Evolutionary conservation across 2,797 vertebrate species (phyloP).

Genomic region (Eulemur rubriventer): DNA sequence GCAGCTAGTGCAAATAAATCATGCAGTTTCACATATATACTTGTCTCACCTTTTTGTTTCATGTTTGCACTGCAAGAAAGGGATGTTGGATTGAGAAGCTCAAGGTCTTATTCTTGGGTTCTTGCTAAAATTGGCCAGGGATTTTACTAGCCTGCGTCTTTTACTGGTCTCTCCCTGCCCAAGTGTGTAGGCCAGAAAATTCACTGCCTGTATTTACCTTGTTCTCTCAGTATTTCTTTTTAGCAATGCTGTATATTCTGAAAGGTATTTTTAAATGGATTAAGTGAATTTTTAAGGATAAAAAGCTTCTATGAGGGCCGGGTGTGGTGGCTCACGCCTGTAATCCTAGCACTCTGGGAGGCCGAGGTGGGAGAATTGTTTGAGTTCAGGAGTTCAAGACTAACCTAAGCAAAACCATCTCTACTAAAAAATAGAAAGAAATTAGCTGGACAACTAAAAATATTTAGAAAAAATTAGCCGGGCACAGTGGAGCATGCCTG

Average conservation of each 20-base stretch:
- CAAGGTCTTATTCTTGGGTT: not conserved
- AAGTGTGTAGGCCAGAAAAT: not conserved
- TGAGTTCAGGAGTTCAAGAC: no score
- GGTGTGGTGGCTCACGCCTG: no score
- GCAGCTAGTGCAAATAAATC: not conserved
- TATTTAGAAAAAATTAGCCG: no score
- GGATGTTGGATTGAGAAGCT: not conserved
- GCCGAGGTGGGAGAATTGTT: accelerated
- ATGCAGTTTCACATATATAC: not conserved
- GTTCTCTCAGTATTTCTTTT: not conserved
- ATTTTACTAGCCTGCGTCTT: not conserved
- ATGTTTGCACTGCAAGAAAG: not conserved
- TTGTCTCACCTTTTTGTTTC: not conserved
- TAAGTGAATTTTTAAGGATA: constrained; percentile 3
- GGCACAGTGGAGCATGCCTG: no score
- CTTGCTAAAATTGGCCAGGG: not conserved
- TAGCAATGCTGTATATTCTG: not conserved
- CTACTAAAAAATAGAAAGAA: no score
- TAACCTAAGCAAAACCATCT: no score
- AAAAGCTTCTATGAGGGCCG: not conserved
- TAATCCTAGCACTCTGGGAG: no score
- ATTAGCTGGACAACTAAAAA: no score
- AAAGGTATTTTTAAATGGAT: not conserved
- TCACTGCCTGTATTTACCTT: not conserved
- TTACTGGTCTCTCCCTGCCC: not conserved